Conservation (phyloP, 2,113 vertebrate species). For the Sphyrna mokarran region DNA sequence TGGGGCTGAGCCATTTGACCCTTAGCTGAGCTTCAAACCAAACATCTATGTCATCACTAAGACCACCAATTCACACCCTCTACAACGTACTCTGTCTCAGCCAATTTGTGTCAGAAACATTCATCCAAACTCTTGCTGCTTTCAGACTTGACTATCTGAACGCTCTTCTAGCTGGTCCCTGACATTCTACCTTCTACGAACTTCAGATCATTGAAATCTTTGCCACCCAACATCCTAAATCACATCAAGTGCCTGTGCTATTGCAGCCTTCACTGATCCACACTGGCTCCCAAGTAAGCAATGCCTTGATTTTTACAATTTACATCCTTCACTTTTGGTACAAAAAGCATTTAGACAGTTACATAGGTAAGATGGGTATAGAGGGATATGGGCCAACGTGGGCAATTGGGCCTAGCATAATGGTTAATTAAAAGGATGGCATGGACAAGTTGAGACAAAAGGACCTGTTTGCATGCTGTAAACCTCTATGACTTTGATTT, state of each 20-base stretch:
- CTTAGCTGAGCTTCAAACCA: no score
- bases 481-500: no score
- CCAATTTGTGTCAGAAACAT: neutral
- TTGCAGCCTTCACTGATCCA: neutral
- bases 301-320: neutral
- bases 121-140: neutral
- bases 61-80: neutral
- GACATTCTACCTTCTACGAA: no score
- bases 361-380: no score
- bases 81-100: neutral
- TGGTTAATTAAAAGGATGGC: no score
- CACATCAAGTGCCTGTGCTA: neutral
- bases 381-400: no score
- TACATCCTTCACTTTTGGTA: neutral
- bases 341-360: no score
- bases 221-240: neutral
- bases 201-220: neutral
- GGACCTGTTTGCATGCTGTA: no score
- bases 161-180: no score
- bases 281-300: neutral
- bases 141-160: neutral
- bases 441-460: no score
- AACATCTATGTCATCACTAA: neutral
- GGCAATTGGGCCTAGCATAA: no score
- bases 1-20: neutral